phyloP scores from a whole-genome alignment of 2,113 vertebrate species.

The Anseranas semipalmata region DNA sequence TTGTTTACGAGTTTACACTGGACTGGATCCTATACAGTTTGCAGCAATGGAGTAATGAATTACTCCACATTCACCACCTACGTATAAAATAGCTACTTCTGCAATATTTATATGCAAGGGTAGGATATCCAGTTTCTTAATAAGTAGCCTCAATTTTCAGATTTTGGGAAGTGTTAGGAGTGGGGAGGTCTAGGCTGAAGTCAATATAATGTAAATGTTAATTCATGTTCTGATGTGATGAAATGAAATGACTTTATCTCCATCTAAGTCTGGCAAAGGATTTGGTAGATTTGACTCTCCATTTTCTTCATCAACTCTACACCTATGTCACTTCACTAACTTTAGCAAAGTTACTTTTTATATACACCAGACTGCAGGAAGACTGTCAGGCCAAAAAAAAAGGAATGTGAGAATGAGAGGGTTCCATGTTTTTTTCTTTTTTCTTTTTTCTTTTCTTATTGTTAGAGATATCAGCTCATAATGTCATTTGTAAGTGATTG shows the following conservation, averaged over 20 bases:
- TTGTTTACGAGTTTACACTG: conserved; percentile 35
- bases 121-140: conserved; percentile 26
- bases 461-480: neutral
- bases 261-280: neutral
- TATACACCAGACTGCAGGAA: neutral
- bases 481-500: neutral
- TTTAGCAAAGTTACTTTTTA: neutral
- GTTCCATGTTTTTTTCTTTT: neutral
- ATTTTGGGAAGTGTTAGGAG: neutral
- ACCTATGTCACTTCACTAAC: neutral
- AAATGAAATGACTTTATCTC: neutral
- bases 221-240: neutral
- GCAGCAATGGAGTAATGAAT: neutral
- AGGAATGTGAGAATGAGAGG: neutral
- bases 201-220: neutral
- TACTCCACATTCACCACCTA: neutral
- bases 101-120: neutral
- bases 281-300: neutral
- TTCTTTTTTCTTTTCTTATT: neutral
- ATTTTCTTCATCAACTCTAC: neutral
- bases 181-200: neutral
- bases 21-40: neutral
- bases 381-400: neutral
- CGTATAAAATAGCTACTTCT: neutral
- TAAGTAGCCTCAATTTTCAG: neutral